Conservation (phyloP, 2,113 vertebrate genomes). For the Loxodonta africana region DNA sequence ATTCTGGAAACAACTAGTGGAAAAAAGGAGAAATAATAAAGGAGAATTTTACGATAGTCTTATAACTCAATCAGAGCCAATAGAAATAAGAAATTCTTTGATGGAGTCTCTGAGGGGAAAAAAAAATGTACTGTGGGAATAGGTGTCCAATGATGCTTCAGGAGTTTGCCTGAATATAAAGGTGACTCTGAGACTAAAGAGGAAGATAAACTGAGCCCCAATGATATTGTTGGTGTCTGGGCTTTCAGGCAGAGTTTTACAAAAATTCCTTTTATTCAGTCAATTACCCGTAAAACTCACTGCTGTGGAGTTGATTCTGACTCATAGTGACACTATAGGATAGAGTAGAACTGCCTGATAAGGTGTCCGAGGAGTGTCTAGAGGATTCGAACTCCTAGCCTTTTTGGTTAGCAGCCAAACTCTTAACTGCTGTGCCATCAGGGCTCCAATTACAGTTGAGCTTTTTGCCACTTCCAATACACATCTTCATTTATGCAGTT, state of each 20-base stretch:
- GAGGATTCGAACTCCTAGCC: no score
- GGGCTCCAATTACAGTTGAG: not conserved
- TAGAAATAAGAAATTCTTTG: not conserved
- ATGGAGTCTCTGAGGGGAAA: not conserved
- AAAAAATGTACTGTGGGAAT: not conserved
- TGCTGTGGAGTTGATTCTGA: no score
- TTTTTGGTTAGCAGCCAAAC: no score
- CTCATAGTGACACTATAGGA: no score
- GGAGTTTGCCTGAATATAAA: not conserved
- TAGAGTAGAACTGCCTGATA: no score
- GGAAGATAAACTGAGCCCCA: not conserved
- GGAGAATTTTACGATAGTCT: not conserved
- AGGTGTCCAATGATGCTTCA: not conserved
- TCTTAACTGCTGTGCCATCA: no score
- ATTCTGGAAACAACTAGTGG: not conserved
- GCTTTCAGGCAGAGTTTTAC: not conserved
- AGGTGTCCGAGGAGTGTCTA: no score
- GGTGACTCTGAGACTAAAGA: not conserved
- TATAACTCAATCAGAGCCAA: not conserved
- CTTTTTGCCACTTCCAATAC: not conserved
- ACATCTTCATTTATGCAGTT: not conserved
- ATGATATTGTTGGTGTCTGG: not conserved
- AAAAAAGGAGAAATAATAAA: accelerated
- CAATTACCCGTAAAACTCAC: not conserved
- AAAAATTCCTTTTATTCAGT: not conserved